Percentiles rank a stretch among this genome's conserved stretches.
phyloP scores from a whole-genome alignment of 2,888 invertebrate species.

The Drosophila acutilabella region DNA sequence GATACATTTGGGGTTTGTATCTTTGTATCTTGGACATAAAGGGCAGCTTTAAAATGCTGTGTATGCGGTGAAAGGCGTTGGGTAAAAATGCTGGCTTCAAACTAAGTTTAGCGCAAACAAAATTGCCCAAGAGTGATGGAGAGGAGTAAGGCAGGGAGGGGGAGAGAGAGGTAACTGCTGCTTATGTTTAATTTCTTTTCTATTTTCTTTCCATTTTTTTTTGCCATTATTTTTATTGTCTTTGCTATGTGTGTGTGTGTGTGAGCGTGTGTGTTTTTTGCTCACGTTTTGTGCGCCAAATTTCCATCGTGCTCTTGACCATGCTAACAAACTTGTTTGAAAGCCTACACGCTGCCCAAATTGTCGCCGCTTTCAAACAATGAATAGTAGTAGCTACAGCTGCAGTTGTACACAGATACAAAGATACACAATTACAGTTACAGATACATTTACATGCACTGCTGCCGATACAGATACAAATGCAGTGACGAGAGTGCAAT shows the following conservation, averaged over 20 bases:
- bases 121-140: slow-evolving; percentile 25
- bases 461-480: slow-evolving; percentile 6
- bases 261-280: slow-evolving; percentile 15
- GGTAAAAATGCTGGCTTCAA: slow-evolving; percentile 25
- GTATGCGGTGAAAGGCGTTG: slow-evolving; percentile 45
- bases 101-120: slow-evolving; percentile 25
- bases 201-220: slow-evolving; percentile 44
- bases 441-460: slow-evolving; percentile 20
- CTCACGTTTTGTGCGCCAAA: slow-evolving; percentile 55
- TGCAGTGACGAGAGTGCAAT: slow-evolving; percentile 9
- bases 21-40: slow-evolving; percentile 40
- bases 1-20: slow-evolving; percentile 33
- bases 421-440: slow-evolving; percentile 6
- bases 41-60: slow-evolving; percentile 37
- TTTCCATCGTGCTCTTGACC: slow-evolving; percentile 57
- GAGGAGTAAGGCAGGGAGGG: not conserved
- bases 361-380: slow-evolving; percentile 39
- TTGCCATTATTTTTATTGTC: slow-evolving; percentile 24
- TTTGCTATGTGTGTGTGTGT: slow-evolving; percentile 1
- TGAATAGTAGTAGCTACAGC: slow-evolving; percentile 16
- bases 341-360: slow-evolving; percentile 39
- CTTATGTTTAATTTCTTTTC: slow-evolving; percentile 71
- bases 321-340: slow-evolving; percentile 69
- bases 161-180: slow-evolving; percentile 3
- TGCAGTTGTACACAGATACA: slow-evolving; percentile 15